phyloP scores from a whole-genome alignment of 2,113 vertebrate species.

The Pomatorhinus ruficollis region DNA sequence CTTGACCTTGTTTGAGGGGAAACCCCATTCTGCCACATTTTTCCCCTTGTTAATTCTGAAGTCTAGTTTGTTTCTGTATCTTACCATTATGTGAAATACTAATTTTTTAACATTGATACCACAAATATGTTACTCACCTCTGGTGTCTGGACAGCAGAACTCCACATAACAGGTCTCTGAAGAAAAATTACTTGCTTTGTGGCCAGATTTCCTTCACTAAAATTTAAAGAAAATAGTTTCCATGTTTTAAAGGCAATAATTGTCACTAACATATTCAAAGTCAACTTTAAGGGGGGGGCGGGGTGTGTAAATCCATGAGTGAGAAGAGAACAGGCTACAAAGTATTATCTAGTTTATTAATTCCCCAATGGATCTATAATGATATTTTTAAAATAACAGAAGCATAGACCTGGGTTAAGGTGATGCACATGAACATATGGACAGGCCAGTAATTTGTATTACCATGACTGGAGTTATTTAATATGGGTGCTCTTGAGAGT shows the following conservation, averaged over 20 bases:
- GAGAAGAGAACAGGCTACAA: background rate
- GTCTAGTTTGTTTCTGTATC: background rate
- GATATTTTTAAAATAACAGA: background rate
- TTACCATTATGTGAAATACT: background rate
- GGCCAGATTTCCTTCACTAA: conserved; percentile 93
- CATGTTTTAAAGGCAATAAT: background rate
- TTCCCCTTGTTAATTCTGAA: background rate
- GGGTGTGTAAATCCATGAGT: accelerated
- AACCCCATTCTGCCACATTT: background rate
- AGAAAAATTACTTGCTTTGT: conserved; percentile 97
- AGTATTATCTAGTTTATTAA: background rate
- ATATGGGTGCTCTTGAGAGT: background rate
- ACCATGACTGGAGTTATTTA: background rate
- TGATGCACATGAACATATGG: background rate
- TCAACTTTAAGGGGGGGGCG: background rate
- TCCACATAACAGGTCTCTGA: conserved; percentile 85
- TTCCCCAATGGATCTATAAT: background rate
- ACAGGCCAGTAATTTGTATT: background rate
- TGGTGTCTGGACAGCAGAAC: conserved; percentile 59
- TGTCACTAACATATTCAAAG: background rate
- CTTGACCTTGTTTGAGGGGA: background rate
- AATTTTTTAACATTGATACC: background rate
- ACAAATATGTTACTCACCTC: conserved; percentile 67
- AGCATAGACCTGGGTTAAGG: background rate
- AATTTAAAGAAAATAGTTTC: conserved; percentile 26